phyloP scores from a whole-genome alignment of 2,797 vertebrate genomes.

The Micrastur ruficollis region DNA sequence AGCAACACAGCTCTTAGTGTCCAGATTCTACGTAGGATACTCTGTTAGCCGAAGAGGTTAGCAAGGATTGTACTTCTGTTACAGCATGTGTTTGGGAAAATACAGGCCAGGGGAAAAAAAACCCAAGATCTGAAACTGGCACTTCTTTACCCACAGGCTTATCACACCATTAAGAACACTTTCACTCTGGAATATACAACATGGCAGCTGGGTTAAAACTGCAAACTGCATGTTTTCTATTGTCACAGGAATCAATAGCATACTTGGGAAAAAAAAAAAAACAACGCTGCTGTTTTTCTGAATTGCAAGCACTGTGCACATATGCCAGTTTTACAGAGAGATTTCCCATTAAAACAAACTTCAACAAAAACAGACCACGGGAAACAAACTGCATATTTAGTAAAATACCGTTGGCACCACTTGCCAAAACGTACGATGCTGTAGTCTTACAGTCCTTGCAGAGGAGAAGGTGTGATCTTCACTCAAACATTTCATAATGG shows the following conservation, averaged over 20 bases:
- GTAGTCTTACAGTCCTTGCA: constrained; percentile 30
- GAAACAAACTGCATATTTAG: constrained; percentile 61
- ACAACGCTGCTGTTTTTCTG: background rate
- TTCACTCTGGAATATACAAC: constrained; percentile 54
- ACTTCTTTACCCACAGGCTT: constrained; percentile 61
- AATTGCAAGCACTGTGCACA: constrained; percentile 48
- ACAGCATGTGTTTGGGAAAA: constrained; percentile 1
- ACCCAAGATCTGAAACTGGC: background rate
- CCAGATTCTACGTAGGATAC: background rate
- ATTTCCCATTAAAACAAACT: constrained; percentile 50
- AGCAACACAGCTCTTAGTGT: constrained; percentile 13
- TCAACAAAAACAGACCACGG: constrained; percentile 62
- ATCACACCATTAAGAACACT: constrained; percentile 50
- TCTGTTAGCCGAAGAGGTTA: background rate
- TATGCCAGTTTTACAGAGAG: constrained; percentile 60
- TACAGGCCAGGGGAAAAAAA: background rate
- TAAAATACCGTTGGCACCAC: constrained; percentile 65
- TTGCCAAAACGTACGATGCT: constrained; percentile 32
- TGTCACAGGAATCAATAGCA: constrained; percentile 25
- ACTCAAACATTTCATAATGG: constrained; percentile 96
- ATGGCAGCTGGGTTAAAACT: constrained; percentile 44
- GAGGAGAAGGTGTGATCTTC: constrained; percentile 38
- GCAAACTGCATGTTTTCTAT: constrained; percentile 13
- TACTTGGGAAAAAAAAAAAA: background rate
- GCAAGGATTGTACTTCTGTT: constrained; percentile 14